Conservation (phyloP, 2,797 vertebrate species). For the Peromyscus melanophrys region DNA sequence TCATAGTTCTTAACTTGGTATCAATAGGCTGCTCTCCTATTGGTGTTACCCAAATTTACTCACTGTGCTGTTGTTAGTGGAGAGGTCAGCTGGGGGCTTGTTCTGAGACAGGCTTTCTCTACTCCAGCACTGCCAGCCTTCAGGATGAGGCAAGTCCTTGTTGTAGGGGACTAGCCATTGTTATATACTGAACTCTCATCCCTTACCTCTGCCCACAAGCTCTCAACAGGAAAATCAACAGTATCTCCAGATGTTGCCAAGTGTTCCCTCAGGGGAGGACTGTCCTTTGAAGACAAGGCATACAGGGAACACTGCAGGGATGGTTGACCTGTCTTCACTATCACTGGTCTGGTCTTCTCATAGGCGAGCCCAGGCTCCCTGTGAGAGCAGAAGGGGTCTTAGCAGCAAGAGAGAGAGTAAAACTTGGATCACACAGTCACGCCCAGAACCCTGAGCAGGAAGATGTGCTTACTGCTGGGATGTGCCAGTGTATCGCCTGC, state of each 20-base stretch:
- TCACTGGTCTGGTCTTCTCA: neutral
- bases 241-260: neutral
- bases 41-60: neutral
- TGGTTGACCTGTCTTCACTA: neutral
- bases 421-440: neutral
- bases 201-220: neutral
- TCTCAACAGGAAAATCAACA: neutral
- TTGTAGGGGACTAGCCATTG: neutral
- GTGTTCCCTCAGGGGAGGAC: neutral
- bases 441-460: neutral
- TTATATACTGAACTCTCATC: neutral
- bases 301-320: neutral
- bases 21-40: neutral
- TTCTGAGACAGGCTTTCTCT: neutral
- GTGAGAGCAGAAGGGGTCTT: neutral
- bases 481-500: rapidly evolving
- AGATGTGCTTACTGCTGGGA: neutral
- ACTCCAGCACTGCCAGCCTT: neutral
- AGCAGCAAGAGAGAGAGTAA: neutral
- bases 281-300: neutral
- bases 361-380: neutral
- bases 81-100: neutral
- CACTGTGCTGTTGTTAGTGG: neutral
- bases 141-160: neutral
- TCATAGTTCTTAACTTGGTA: neutral